Percentiles rank a stretch among this genome's conserved stretches.
Evolutionary conservation across 2,797 vertebrate genomes (phyloP).

Genomic region (Potorous gilbertii): DNA sequence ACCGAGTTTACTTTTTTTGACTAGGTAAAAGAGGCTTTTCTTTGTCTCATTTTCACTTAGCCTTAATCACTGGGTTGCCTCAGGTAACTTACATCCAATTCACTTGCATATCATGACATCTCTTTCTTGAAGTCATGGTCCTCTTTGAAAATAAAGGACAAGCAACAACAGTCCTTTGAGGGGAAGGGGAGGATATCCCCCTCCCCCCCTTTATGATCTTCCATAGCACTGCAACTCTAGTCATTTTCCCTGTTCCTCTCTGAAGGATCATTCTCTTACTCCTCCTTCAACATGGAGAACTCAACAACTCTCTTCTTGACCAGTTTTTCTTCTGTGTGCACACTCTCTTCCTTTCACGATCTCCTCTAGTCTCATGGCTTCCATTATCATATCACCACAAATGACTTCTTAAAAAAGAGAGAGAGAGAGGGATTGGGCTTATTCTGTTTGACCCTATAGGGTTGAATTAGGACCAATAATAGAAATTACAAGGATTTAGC

Average conservation of each 20-base stretch:
- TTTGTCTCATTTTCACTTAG: no score
- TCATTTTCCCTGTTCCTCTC: neutral
- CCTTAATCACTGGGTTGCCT: no score
- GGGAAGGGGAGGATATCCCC: no score
- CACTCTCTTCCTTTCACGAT: neutral
- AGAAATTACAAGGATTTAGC: neutral
- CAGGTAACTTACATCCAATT: no score
- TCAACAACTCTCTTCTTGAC: neutral
- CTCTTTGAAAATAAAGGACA: no score
- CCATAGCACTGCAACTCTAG: neutral
- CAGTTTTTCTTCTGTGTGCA: neutral
- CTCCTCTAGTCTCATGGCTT: neutral
- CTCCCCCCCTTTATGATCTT: neutral
- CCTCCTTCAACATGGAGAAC: neutral
- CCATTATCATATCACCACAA: neutral
- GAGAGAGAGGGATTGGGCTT: neutral
- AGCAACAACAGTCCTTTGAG: neutral
- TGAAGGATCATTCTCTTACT: neutral
- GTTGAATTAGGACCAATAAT: neutral
- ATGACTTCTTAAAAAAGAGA: no score
- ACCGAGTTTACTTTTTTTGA: no score
- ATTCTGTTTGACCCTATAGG: neutral
- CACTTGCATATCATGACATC: no score
- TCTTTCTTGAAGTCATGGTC: no score
- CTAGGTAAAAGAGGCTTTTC: no score